Conservation (phyloP, 2,113 vertebrate species). For the Megaceryle maxima region DNA sequence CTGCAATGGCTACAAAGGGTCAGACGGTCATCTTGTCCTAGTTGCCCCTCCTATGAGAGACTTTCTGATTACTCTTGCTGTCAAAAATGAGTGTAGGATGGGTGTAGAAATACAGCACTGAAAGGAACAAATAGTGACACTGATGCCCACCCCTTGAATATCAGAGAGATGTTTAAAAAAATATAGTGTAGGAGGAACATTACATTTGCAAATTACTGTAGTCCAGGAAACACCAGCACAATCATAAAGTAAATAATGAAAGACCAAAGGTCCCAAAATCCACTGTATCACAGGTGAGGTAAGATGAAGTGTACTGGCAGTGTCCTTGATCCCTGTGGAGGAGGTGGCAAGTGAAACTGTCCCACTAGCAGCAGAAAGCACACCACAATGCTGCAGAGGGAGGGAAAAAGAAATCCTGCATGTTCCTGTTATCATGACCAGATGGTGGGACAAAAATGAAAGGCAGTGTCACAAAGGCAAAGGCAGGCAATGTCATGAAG, state of each 20-base stretch:
- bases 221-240: background rate
- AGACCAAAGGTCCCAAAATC: background rate
- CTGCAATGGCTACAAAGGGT: background rate
- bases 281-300: background rate
- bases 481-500: background rate
- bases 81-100: background rate
- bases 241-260: background rate
- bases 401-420: background rate
- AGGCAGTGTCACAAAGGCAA: background rate
- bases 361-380: background rate
- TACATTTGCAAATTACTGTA: background rate
- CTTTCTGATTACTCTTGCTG: background rate
- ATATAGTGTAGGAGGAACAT: background rate
- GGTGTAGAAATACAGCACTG: background rate
- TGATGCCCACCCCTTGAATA: background rate
- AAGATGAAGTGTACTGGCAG: background rate
- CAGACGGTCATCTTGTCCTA: background rate
- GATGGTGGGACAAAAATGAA: background rate
- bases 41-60: background rate
- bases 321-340: background rate
- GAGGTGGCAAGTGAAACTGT: background rate
- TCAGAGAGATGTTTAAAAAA: background rate
- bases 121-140: background rate
- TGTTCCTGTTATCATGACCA: background rate
- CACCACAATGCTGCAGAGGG: fast-evolving